These are phyloP conservation scores for Miniopterus natalensis DNA, from an alignment of 2,113 vertebrate genomes.

Conservation along the genomic window DNA sequence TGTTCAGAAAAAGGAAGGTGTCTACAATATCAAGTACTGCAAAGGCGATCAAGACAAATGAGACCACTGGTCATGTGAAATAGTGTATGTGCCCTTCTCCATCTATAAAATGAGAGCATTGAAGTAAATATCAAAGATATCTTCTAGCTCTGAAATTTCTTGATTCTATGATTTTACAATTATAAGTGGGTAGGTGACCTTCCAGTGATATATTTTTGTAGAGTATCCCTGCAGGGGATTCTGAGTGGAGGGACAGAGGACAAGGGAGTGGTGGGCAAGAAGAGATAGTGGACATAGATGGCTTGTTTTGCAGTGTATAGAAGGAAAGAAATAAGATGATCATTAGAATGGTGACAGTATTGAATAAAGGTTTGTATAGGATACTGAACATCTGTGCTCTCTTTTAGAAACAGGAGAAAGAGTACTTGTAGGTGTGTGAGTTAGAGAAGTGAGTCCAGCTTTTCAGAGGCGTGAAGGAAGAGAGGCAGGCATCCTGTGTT, in stretches of 20 bases:
- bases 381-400: not conserved
- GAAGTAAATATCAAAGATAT: not conserved
- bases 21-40: not conserved
- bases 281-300: not conserved
- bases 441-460: not conserved
- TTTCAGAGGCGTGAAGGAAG: not conserved
- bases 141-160: not conserved
- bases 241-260: not conserved
- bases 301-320: not conserved
- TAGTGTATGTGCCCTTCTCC: not conserved
- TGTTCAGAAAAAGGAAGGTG: not conserved
- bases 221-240: not conserved
- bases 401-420: constrained; percentile 19
- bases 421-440: not conserved
- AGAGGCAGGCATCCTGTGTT: not conserved
- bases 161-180: not conserved
- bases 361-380: not conserved
- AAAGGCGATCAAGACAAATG: not conserved
- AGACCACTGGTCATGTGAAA: not conserved
- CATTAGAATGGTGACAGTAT: not conserved
- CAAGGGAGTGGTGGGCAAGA: not conserved
- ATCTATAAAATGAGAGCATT: not conserved
- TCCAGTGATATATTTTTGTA: not conserved
- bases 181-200: not conserved
- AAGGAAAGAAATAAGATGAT: constrained; percentile 14